Conservation (phyloP, 1,140 invertebrate genomes). For the Agrilus planipennis region DNA sequence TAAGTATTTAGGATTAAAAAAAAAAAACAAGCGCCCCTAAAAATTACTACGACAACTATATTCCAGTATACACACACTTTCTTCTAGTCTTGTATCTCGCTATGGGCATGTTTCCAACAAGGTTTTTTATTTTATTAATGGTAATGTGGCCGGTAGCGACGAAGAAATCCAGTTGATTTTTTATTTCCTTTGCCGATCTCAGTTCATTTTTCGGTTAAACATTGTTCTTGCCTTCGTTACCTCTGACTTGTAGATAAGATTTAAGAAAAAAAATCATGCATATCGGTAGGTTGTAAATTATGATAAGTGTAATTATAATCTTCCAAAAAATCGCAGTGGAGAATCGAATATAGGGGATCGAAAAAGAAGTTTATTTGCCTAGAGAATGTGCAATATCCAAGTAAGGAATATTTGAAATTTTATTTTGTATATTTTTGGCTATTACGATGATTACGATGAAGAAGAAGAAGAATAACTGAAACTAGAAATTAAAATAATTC, state of each 20-base stretch:
- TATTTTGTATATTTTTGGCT: conserved; percentile 25
- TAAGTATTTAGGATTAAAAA: conserved; percentile 6
- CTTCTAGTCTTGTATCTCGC: conserved; percentile 3
- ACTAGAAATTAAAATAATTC: conserved; percentile 18
- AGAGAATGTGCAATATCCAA: conserved; percentile 26
- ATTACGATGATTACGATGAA: too few relatives aligned
- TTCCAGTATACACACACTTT: too few relatives aligned
- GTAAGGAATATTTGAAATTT: conserved; percentile 7
- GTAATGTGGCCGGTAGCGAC: conserved; percentile 1
- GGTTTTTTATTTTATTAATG: conserved; percentile 1
- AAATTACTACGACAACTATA: too few relatives aligned
- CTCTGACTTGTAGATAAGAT: conserved; percentile 2
- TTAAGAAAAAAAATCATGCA: conserved; percentile 6
- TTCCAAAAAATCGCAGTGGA: conserved; percentile 3
- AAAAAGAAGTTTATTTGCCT: too few relatives aligned
- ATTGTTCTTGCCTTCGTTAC: conserved; percentile 2
- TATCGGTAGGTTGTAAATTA: conserved; percentile 6
- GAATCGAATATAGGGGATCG: too few relatives aligned
- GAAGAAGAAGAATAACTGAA: conserved; percentile 23
- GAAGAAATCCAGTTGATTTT: neutral
- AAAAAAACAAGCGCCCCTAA: too few relatives aligned
- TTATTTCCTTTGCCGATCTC: conserved; percentile 5
- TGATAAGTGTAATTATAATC: conserved; percentile 2
- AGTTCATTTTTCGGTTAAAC: neutral
- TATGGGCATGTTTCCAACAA: conserved; percentile 3